Evolutionary conservation across 1,140 invertebrate species (phyloP).

Genomic region (Bathynomus jamesi): DNA sequence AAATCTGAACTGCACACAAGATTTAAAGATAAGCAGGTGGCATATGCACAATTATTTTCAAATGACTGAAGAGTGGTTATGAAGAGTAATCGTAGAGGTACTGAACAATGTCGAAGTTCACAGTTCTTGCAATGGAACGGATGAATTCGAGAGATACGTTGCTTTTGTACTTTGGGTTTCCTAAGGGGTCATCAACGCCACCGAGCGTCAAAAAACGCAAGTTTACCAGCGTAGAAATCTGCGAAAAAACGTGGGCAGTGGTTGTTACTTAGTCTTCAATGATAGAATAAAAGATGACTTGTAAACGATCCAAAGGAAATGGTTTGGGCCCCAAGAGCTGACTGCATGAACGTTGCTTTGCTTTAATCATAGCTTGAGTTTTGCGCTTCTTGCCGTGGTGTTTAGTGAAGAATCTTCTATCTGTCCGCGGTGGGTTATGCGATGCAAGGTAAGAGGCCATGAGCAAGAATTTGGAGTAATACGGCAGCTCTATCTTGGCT

Average conservation of each 20-base stretch:
- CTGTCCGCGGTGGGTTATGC: slow-evolving; percentile 73
- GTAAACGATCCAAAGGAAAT: slow-evolving; percentile 70
- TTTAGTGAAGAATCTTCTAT: slow-evolving; percentile 69
- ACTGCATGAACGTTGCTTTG: slow-evolving; percentile 42
- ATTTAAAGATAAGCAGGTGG: no score
- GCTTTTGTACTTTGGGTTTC: slow-evolving; percentile 47
- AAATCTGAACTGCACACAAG: no score
- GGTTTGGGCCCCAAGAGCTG: slow-evolving; percentile 62
- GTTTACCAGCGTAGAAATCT: slow-evolving; percentile 52
- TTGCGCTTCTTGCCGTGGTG: slow-evolving; percentile 54
- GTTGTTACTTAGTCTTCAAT: slow-evolving; percentile 72
- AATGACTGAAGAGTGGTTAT: no score
- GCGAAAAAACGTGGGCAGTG: slow-evolving; percentile 69
- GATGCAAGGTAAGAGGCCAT: slow-evolving; percentile 84
- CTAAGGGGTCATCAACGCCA: slow-evolving; percentile 43
- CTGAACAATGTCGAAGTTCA: slow-evolving; percentile 37
- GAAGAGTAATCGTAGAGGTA: slow-evolving; percentile 46
- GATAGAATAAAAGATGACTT: slow-evolving; percentile 88
- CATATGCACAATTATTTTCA: not conserved
- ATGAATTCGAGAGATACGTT: slow-evolving; percentile 45
- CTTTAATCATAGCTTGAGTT: slow-evolving; percentile 48
- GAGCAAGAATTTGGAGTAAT: slow-evolving; percentile 77
- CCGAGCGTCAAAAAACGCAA: slow-evolving; percentile 44
- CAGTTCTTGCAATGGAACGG: slow-evolving; percentile 41
- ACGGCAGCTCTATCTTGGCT: slow-evolving; percentile 72